Evolutionary conservation across 1,140 invertebrate species (phyloP).

Genomic region (Neodiprion fabricii): DNA sequence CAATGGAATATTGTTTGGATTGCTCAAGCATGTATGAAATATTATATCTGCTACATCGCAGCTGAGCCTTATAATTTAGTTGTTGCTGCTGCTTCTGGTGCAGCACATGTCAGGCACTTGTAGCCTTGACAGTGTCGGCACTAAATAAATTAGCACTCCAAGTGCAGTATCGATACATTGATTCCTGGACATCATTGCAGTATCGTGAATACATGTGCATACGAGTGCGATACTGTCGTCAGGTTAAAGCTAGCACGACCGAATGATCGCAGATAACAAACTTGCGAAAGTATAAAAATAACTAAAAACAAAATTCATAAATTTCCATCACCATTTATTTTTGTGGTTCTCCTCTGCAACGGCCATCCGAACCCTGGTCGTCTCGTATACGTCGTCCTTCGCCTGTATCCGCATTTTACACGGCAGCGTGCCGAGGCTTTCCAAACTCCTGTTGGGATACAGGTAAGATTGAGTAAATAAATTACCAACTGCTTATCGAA

Average conservation of each 20-base stretch:
- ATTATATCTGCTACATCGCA: no score
- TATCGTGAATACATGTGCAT: not conserved
- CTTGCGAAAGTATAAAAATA: no score
- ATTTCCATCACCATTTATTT: constrained; percentile 80
- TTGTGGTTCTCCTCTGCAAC: constrained; percentile 88
- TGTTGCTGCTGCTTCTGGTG: constrained; percentile 4
- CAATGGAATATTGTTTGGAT: no score
- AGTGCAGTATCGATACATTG: constrained; percentile 26
- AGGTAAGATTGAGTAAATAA: constrained; percentile 14
- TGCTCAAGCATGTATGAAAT: no score
- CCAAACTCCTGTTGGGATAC: constrained; percentile 65
- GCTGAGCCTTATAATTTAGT: not conserved
- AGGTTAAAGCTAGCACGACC: not conserved
- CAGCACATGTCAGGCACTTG: constrained; percentile 37
- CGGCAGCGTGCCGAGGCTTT: constrained; percentile 82
- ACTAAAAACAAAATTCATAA: constrained; percentile 4
- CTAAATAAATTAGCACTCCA: constrained; percentile 38
- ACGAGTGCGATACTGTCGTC: no score
- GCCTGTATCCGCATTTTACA: constrained; percentile 89
- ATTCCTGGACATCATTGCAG: no score
- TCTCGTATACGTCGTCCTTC: constrained; percentile 93
- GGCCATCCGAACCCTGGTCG: constrained; percentile 88
- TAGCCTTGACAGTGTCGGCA: constrained; percentile 42
- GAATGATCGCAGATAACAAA: not conserved
- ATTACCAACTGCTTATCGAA: not conserved